Evolutionary conservation across 2,113 vertebrate genomes (phyloP), one percentile per base, ranked within the genome.

Genomic region (Labeo catla): DNA sequence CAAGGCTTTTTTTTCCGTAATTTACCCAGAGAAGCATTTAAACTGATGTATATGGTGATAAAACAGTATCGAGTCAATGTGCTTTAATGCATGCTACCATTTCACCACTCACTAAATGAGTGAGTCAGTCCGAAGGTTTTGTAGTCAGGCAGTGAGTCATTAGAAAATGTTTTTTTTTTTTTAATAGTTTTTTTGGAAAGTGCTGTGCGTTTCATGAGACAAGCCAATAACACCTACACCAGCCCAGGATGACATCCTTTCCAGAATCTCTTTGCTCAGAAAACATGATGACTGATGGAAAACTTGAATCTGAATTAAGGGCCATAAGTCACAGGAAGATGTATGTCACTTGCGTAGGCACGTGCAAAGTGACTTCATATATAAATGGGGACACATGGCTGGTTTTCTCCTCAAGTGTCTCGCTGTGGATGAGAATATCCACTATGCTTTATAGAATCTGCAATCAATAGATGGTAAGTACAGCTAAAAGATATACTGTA

Each of bases 71-170:
- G 47, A 79, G 83, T 86, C 59, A 83, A 83, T 66, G 61, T 52
- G 54, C 57, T 23, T 74, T 79, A 87, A 73, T 11, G 45, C 63
- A 15, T 68, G 57, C 65, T 85, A 76, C 86, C 59, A 86, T 74
- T 86, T 84, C 83, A 52, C 54, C 81, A 72, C 81, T 89, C 59
- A 76, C 43, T 76, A 66, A 83, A 89, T 87, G 83, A 77, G 65
- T 88, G 89, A 90, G 74, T 90, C 89, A 90, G 83, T 63, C 84
- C 36, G 45, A 84, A 90, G 84, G 74, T 87, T 90, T 85, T 72
- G 85, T 87, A 72, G 87, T 84, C 86, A 87, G 83, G 52, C 54
- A 63, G 68, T 90, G 89, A 90, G 83, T 90, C 87, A 90, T 88
- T 88, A 85, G 83, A 88, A 87, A 63, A 77, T 23, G 15, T 23